Base-by-base conservation (phyloP, 2,888 invertebrate species). In the Alloscopus bannaensis region DNA sequence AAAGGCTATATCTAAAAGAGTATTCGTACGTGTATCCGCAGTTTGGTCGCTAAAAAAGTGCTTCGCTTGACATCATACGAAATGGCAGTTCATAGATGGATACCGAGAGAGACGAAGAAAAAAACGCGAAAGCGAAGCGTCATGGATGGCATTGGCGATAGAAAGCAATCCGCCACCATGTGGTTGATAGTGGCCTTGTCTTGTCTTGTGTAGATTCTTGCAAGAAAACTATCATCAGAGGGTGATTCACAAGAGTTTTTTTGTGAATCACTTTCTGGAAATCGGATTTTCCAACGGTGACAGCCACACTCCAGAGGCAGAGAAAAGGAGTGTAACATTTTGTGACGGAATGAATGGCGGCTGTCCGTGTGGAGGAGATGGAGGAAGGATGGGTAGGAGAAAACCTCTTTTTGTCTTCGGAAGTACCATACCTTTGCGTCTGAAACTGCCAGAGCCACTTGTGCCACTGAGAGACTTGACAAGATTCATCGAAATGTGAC, bases 1-100 rank as follows among this genome's bases (percentile, higher is more conserved):
- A n/a, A n/a, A n/a, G n/a, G n/a, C n/a, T n/a, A n/a, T n/a, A n/a
- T n/a, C n/a, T n/a, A n/a, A n/a, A n/a, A n/a, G n/a, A n/a, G n/a
- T n/a, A n/a, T n/a, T n/a, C n/a, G n/a, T n/a, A n/a, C n/a, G n/a
- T n/a, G n/a, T n/a, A n/a, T n/a, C n/a, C n/a, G n/a, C 36, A 36
- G 36, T 36, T 13, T 13, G 36, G 36, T 36, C n/a, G n/a, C n/a
- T n/a, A n/a, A 13, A 36, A 36, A 36, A 36, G 36, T 36, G 36
- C 36, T 36, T 36, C 36, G 36, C 13, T 57, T 57, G 57, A 26
- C 57, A 57, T 57, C 57, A 57, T 29, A 18, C 16, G 29, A 57
- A 57, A 57, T 26, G 29, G 29, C 26, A 57, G 57, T 36, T 36
- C 13, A 36, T 36, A 36, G 57, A 57, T 18, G 57, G 20, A 6